These are phyloP conservation scores for Chrysina gloriosa DNA, from an alignment of 2,888 invertebrate species.

Conservation along the genomic window DNA sequence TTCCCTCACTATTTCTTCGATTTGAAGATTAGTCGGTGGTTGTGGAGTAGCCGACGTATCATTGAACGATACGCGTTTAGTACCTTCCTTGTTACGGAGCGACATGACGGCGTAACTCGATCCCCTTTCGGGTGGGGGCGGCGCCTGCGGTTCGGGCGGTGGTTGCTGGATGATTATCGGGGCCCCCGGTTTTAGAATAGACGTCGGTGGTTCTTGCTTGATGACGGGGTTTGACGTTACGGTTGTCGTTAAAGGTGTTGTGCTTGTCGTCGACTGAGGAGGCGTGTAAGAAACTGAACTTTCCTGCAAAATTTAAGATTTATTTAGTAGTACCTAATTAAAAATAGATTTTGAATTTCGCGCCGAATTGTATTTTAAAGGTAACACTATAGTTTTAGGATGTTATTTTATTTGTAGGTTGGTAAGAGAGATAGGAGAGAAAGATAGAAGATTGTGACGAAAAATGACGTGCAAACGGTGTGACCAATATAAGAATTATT, in stretches of 20 bases:
- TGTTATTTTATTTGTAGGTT: too few relatives aligned
- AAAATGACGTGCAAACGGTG: too few relatives aligned
- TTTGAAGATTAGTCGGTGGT: slow-evolving; percentile 51
- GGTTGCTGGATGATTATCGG: slow-evolving; percentile 54
- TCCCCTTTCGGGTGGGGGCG: slow-evolving; percentile 87
- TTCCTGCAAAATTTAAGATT: slow-evolving; percentile 54
- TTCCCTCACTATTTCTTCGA: slow-evolving; percentile 67
- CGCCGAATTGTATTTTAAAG: too few relatives aligned
- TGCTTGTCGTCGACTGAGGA: slow-evolving; percentile 59
- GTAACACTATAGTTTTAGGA: too few relatives aligned
- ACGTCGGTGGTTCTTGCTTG: slow-evolving; percentile 60
- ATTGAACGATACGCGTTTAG: slow-evolving; percentile 64
- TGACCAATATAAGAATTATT: too few relatives aligned
- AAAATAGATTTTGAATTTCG: too few relatives aligned
- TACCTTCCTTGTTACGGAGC: slow-evolving; percentile 65
- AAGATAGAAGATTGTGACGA: too few relatives aligned
- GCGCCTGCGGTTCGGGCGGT: slow-evolving; percentile 63
- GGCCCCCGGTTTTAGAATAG: slow-evolving; percentile 64
- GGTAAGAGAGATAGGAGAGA: too few relatives aligned
- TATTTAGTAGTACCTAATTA: neutral
- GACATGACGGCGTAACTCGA: slow-evolving; percentile 90
- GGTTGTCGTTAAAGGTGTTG: slow-evolving; percentile 59
- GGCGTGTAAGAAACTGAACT: slow-evolving; percentile 56
- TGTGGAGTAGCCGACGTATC: slow-evolving; percentile 60
- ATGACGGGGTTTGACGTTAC: slow-evolving; percentile 59